Base-by-base conservation (phyloP, 1,140 invertebrate genomes). In the Ips typographus region DNA sequence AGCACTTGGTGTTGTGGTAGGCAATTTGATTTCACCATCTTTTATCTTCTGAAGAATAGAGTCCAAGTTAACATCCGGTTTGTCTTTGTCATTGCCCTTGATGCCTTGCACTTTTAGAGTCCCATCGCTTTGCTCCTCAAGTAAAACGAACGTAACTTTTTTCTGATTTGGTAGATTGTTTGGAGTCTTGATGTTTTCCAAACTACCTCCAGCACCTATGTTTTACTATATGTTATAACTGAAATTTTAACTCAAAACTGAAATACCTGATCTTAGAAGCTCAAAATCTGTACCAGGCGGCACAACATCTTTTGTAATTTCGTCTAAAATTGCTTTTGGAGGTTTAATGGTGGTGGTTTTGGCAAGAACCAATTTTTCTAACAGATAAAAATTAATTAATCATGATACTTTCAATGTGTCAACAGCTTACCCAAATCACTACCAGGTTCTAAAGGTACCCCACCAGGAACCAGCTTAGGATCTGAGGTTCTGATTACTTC, bases 51-150 rank as follows among this genome's bases (percentile, higher is more conserved):
- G 89, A 47, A 94, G 84, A 73, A 93, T 93, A 1, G 88, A 90
- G 70, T 93, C 90, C 0, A 93, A 89, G 73, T 92, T 91, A 2
- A 82, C 81, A n/a, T 88, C 88, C 2, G 86, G 84, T 76, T 90
- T 89, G 66, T 90, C 88, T 65, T 80, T 80, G 1, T 84, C 85
- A 74, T 87, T 90, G 3, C 88, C 88, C 82, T 88, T 86, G 0
- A 92, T 87, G 2, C 90, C 90, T 78, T 92, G 90, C 1, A 94
- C 91, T 80, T 93, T 93, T 57, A 90, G 91, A 51, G 88, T 90
- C 40, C 92, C 92, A 74, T 94, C 92, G 1, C 88, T 84, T 78
- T 93, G 91, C 75, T 94, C 92, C 80, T 94, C 92, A 8, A 94
- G 80, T 42, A 93, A 89, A 2, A 94, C 92, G 73, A 93, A 94